Evolutionary conservation across 2,113 vertebrate genomes (phyloP).

Genomic region (Dunckerocampus dactyliophorus): DNA sequence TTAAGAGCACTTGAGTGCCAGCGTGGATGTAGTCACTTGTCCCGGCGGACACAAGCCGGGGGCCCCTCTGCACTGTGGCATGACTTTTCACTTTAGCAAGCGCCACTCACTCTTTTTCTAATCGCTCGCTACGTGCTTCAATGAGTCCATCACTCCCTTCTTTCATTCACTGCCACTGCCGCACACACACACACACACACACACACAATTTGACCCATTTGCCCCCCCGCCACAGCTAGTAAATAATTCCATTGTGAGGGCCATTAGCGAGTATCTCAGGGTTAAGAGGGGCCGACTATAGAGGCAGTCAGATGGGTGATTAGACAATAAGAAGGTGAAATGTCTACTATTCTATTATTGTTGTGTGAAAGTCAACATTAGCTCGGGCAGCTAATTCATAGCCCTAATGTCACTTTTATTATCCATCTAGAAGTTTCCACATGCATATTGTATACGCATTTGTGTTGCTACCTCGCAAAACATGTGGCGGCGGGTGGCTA

Average conservation of each 20-base stretch:
- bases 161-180: conserved; percentile 47
- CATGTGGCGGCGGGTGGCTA: conserved; percentile 30
- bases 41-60: conserved; percentile 73
- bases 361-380: conserved; percentile 57
- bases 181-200: conserved; percentile 24
- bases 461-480: conserved; percentile 32
- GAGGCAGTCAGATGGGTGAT: conserved; percentile 59
- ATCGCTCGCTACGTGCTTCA: conserved; percentile 68
- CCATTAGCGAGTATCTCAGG: conserved; percentile 60
- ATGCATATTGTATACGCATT: conserved; percentile 16
- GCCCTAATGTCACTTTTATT: conserved; percentile 43
- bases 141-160: conserved; percentile 69
- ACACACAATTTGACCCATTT: conserved; percentile 63
- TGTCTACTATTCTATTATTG: conserved; percentile 50
- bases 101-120: conserved; percentile 46
- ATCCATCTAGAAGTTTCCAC: conserved; percentile 6
- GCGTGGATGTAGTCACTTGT: conserved; percentile 77
- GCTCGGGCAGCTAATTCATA: conserved; percentile 44
- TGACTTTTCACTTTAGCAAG: conserved; percentile 85
- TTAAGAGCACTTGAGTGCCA: conserved; percentile 88
- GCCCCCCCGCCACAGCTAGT: conserved; percentile 52
- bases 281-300: conserved; percentile 55
- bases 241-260: conserved; percentile 68
- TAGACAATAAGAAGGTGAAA: conserved; percentile 69
- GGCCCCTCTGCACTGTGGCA: conserved; percentile 80